Conservation (phyloP, 2,113 vertebrate genomes). For the Oncorhynchus nerka region DNA sequence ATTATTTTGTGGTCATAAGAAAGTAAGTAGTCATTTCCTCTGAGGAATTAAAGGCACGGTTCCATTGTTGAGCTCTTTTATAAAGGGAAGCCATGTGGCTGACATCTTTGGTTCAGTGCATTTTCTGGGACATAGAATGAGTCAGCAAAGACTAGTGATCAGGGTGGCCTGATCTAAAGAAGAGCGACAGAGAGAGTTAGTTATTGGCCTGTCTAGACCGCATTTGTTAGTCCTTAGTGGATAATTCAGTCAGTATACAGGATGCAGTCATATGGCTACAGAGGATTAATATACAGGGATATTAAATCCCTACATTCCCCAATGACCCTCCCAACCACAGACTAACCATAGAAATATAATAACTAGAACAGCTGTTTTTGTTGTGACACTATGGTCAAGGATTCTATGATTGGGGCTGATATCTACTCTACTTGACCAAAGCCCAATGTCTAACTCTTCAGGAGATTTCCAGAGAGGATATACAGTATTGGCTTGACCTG, state of each 20-base stretch:
- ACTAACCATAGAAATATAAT: not conserved
- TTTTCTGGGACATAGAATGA: not conserved
- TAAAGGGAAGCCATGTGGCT: not conserved
- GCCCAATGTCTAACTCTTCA: too few species aligned
- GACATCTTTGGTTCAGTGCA: not conserved
- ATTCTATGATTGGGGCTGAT: too few species aligned
- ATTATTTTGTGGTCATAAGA: not conserved
- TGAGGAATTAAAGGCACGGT: slow-evolving; percentile 29
- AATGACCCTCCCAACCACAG: not conserved
- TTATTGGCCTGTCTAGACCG: slow-evolving; percentile 15
- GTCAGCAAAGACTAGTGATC: slow-evolving; percentile 9
- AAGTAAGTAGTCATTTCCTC: not conserved
- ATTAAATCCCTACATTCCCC: not conserved
- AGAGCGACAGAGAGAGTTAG: not conserved
- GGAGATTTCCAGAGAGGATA: too few species aligned
- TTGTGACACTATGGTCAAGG: not conserved
- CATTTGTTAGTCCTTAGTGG: slow-evolving; percentile 21
- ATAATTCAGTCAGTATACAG: slow-evolving; percentile 14
- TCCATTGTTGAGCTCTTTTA: slow-evolving; percentile 8
- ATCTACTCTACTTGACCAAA: too few species aligned
- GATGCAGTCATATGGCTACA: slow-evolving; percentile 17
- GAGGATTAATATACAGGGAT: slow-evolving; percentile 29
- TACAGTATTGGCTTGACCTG: too few species aligned
- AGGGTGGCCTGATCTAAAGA: not conserved
- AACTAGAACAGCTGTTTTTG: not conserved